Conservation (phyloP, 2,797 vertebrate species). For the Microctenopoma lineatum region DNA sequence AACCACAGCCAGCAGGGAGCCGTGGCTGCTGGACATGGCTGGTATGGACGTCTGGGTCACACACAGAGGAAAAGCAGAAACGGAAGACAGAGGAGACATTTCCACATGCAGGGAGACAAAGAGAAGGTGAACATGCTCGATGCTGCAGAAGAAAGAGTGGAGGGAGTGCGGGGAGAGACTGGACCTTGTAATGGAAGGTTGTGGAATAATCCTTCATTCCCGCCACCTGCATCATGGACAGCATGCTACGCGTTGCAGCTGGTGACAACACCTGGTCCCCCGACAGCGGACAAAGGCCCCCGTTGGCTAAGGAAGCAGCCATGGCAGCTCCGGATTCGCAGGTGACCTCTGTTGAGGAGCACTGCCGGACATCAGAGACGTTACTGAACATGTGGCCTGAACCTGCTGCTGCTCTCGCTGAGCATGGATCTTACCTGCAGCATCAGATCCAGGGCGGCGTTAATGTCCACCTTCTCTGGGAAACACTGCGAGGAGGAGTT, state of each 20-base stretch:
- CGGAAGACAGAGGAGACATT: neutral
- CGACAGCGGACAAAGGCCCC: conserved; percentile 79
- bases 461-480: conserved; percentile 74
- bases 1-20: conserved; percentile 69
- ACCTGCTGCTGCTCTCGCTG: too few species aligned
- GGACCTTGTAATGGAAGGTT: conserved; percentile 76
- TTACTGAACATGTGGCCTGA: too few species aligned
- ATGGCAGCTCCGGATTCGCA: conserved; percentile 78
- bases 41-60: conserved; percentile 71
- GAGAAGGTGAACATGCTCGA: too few species aligned
- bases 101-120: neutral
- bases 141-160: too few species aligned
- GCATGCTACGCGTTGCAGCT: conserved; percentile 58
- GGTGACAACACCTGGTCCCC: conserved; percentile 79
- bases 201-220: conserved; percentile 81
- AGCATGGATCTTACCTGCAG: conserved; percentile 68
- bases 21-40: conserved; percentile 71
- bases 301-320: conserved; percentile 79
- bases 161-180: too few species aligned
- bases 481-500: conserved; percentile 67
- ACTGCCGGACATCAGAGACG: conserved; percentile 52
- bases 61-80: neutral
- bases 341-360: conserved; percentile 78
- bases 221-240: conserved; percentile 81
- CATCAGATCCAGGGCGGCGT: conserved; percentile 74